phyloP scores from a whole-genome alignment of 2,113 vertebrate species.

The Lepus timidus region DNA sequence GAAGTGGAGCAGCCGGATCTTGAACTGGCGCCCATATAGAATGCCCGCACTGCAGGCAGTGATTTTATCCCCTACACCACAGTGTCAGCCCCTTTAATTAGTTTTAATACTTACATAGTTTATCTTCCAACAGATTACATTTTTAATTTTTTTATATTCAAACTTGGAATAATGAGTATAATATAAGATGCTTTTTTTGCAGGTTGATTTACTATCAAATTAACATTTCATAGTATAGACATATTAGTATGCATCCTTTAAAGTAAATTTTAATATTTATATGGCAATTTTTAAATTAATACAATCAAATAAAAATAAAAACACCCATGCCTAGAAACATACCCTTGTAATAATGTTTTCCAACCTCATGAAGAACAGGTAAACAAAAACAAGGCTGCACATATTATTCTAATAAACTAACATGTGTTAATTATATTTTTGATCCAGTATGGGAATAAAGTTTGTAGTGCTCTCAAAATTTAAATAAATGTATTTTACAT shows the following conservation, averaged over 20 bases:
- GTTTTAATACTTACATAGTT: slow-evolving; percentile 39
- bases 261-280: slow-evolving; percentile 68
- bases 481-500: slow-evolving; percentile 69
- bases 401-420: not conserved
- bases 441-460: not conserved
- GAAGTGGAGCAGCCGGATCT: too few relatives aligned
- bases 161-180: slow-evolving; percentile 26
- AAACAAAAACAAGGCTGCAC: not conserved
- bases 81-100: slow-evolving; percentile 23
- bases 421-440: slow-evolving; percentile 56
- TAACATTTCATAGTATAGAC: slow-evolving; percentile 48
- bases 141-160: slow-evolving; percentile 78
- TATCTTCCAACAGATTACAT: slow-evolving; percentile 58
- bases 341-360: slow-evolving; percentile 27
- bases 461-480: slow-evolving; percentile 58
- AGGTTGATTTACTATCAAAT: slow-evolving; percentile 77
- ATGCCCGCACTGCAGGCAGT: too few relatives aligned
- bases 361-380: not conserved
- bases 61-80: too few relatives aligned
- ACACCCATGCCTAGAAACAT: slow-evolving; percentile 20
- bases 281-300: slow-evolving; percentile 61
- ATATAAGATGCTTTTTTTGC: slow-evolving; percentile 10
- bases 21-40: too few relatives aligned
- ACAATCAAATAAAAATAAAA: slow-evolving; percentile 43
- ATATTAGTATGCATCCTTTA: not conserved